Evolutionary conservation across 2,113 vertebrate genomes (phyloP), one percentile per base, ranked within the genome.

Genomic region (Oxygymnocypris stewartii): DNA sequence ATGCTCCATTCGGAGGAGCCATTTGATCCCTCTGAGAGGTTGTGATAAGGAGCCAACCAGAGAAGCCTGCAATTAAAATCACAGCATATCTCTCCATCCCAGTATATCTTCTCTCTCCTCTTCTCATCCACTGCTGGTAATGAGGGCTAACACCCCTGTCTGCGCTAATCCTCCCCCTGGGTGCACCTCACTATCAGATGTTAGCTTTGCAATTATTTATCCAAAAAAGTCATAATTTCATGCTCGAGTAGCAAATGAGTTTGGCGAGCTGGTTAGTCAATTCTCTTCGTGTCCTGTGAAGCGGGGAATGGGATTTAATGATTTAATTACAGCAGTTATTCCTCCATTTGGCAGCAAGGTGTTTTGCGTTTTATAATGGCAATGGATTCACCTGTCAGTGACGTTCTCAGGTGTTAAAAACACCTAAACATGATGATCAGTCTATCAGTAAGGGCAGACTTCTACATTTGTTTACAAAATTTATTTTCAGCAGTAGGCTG

Each of bases 281-380:
- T 95, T 95, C 94, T 94, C 94, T 95, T 93, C 94, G 93, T 94
- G 95, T 94, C 95, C 95, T 95, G 94, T 92, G 94, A 95, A 94
- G 93, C 94, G 92, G 93, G 94, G 93, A 91, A 93, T 96, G 96
- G 93, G 94, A 95, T 97, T 97, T 98, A 97, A 98, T 98, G 97
- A 98, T 98, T 98, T 98, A 98, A 99, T 98, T 98, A 98, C 96
- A 97, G 96, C 97, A 96, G 97, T 98, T 97, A 98, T 96, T 92
- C 90, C 93, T 90, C 92, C 91, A 92, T 94, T 91, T 90, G 91
- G 89, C 92, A 92, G 92, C 91, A 25, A 74, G 20, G 23, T 25
- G 47, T 59, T 74, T 73, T 51, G 18, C 12, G 47, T 74, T 84
- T 73, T 42, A 91, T 90, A 93, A 93, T 90, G 92, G 90, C 78